These are phyloP conservation scores for Ceratosolen fusciceps DNA, from an alignment of 1,140 invertebrate species.

Conservation along the genomic window DNA sequence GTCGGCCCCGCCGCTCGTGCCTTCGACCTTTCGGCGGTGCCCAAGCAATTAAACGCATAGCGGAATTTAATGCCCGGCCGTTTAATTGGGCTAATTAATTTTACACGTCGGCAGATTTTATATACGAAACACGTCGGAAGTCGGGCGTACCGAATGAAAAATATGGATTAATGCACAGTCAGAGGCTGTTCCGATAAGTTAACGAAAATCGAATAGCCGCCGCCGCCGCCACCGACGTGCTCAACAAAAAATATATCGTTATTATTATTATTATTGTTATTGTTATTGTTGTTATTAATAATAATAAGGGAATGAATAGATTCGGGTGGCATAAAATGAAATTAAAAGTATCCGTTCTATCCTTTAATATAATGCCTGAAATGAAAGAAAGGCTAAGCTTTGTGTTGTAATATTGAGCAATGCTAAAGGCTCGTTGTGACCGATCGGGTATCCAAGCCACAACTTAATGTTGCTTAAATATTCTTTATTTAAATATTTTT, in stretches of 20 bases:
- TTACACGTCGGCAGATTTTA: not conserved
- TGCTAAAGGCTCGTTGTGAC: too few relatives aligned
- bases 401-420: too few relatives aligned
- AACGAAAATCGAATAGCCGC: not conserved
- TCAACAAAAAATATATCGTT: not conserved
- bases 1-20: not conserved
- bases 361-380: too few relatives aligned
- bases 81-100: slow-evolving; percentile 9
- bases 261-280: not conserved
- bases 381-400: too few relatives aligned
- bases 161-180: not conserved
- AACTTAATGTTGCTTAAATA: too few relatives aligned
- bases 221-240: not conserved
- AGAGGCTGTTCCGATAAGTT: slow-evolving; percentile 4
- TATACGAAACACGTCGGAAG: not conserved
- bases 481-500: too few relatives aligned
- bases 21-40: not conserved
- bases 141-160: not conserved
- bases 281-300: too few relatives aligned
- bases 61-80: not conserved
- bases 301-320: too few relatives aligned
- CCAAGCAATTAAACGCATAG: not conserved
- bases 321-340: too few relatives aligned
- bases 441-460: too few relatives aligned
- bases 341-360: too few relatives aligned